Base-by-base conservation (phyloP, 2,113 vertebrate genomes). In the Dunckerocampus dactyliophorus region DNA sequence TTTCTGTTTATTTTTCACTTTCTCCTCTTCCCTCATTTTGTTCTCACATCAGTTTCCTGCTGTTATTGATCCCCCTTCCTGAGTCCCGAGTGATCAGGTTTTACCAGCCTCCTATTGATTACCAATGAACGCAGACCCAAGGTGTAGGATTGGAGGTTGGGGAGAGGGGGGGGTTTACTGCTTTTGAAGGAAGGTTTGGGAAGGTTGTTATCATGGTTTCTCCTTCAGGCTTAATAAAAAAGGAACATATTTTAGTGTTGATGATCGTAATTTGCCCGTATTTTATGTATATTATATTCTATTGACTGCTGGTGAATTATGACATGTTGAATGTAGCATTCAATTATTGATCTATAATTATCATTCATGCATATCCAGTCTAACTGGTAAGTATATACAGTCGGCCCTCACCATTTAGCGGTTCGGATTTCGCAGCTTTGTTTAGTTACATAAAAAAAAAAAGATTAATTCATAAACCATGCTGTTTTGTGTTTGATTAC, bases 81-180 rank as follows among this genome's bases (percentile, higher is more conserved):
- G 55, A 19, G 22, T 85, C 86, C 79, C 84, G 17, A 63, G 77
- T 79, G 86, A 88, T 85, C 74, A 62, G 82, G 69, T 83, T 82
- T 83, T 86, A 88, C 83, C 77, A 82, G 79, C 83, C 79, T 81
- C 49, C 62, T 67, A 87, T 83, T 81, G 84, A 86, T 88, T 86
- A 80, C 67, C 82, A 81, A 82, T 79, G 50, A 77, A 83, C 69
- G 82, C 76, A 71, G 65, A 28, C 39, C 59, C 34, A 10, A 70
- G 75, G 75, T 79, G 72, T 60, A 77, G 81, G 68, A 76, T 82
- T 81, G 74, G 75, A 85, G 74, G 67, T 59, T 63, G 43, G 47
- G 53, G 47, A 49, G 58, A 49, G 43, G 47, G 53, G 47, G 53
- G 58, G 53, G 61, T 67, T 63, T 71, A 53, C 54, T 60, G 67